Evolutionary conservation across 1,140 invertebrate genomes (phyloP), one percentile per base, ranked within the genome.

Genomic region (Prorops nasuta): DNA sequence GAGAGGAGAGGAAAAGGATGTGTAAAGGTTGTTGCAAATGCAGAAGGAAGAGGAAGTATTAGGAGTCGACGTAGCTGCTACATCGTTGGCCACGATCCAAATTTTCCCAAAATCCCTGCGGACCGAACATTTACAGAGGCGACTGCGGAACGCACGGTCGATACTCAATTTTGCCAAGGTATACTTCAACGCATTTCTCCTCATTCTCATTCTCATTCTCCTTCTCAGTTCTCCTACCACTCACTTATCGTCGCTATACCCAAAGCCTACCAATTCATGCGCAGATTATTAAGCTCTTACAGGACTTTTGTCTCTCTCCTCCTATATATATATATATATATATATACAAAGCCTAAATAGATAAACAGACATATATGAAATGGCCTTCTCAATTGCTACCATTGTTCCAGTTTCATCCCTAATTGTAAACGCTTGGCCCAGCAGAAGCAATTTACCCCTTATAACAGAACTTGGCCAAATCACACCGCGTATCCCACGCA

Each of bases 371-470:
- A 44, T 34, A 24, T 44, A 40, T 55, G 54, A 51, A 37, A 28
- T 37, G 47, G 54, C 40, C 43, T 37, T 49, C 46, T 46, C 53
- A 44, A 59, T 55, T 60, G 45, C 58, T 39, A 42, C 51, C 54
- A 61, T 65, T 61, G 52, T 61, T 61, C 61, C 58, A 58, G 58
- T 60, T 53, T 60, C 41, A 47, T 51, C 55, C 36, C 31, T 53
- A 46, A 38, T 24, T 12, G 2, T n/a, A 21, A 14, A 16, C 28
- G 32, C 20, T 31, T 28, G 12, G 44, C 2, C 31, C 41, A 20
- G 16, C 47, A 41, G 48, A 51, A 58, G 63, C 52, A 60, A 62
- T 60, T 58, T 63, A 41, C 24, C 31, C n/a, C n/a, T n/a, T n/a
- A n/a, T n/a, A n/a, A n/a, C n/a, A n/a, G n/a, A n/a, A n/a, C n/a